Base-by-base conservation (phyloP, 1,140 invertebrate species). In the Bombus sylvicola region DNA sequence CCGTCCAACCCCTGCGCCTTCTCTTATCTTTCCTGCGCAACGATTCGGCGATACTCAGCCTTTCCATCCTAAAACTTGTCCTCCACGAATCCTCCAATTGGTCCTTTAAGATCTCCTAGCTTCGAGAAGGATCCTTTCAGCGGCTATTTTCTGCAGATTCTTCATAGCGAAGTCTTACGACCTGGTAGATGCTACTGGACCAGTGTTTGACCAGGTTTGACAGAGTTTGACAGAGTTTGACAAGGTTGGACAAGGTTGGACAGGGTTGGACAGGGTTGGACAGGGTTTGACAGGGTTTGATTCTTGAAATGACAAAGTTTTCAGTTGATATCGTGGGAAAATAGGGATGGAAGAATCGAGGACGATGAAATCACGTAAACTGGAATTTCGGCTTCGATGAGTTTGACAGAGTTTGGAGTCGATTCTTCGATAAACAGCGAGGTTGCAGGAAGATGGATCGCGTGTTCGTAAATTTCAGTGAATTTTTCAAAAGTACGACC, bases 1-100 rank as follows among this genome's bases (percentile, higher is more conserved):
- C 96, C 18, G 96, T 97, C 96, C 96, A 97, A 3, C 96, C 96
- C 62, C 96, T 94, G 59, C 95, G 94, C n/a, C 96, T 95, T 86
- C 96, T 93, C 86, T 93, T 94, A 34, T 96, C 95, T 85, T 96
- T 95, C 62, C 94, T 92, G 13, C 93, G 91, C 87, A 92, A 87
- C 90, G 90, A 80, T 87, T 96, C 95, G 64, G 95, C 94, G 8
- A 94, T 91, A 81, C 93, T 94, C 15, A 95, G 87, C 73, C 94
- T 94, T 83, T 96, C 95, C 92, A 91, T 89, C 53, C 37, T 41
- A 41, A n/a, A 53, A 13, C n/a, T 43, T 57, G 34, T 72, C 57
- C 28, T 39, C 39, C 15, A 71, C 75, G 47, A 64, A 88, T 88
- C 81, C 66, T 69, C 53, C 57, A 28, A 18, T 3, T 6, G 47